phyloP scores from a whole-genome alignment of 2,113 vertebrate genomes.

The Anseranas semipalmata region DNA sequence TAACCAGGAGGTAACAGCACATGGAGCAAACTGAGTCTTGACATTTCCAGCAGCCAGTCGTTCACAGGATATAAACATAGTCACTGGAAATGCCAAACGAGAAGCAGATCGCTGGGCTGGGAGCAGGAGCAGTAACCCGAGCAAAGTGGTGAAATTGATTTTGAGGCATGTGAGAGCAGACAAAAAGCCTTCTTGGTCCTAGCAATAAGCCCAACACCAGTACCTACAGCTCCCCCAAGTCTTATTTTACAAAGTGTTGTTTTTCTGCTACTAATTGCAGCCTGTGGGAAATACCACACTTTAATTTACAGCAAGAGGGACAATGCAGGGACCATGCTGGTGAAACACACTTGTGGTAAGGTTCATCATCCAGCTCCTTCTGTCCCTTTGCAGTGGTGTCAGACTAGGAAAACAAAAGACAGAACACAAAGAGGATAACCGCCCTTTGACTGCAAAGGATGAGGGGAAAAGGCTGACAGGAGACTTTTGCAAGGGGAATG shows the following conservation, averaged over 20 bases:
- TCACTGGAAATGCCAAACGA: background rate
- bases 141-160: background rate
- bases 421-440: background rate
- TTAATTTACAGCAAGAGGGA: conserved; percentile 7
- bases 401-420: background rate
- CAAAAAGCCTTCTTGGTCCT: background rate
- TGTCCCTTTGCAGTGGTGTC: background rate
- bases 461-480: background rate
- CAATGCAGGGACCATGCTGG: background rate
- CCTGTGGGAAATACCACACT: background rate
- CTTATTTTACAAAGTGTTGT: background rate
- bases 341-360: background rate
- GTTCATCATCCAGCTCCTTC: background rate
- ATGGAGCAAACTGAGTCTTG: background rate
- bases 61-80: background rate
- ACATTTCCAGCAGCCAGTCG: background rate
- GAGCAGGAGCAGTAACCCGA: background rate
- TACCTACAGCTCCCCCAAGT: background rate
- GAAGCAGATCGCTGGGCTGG: background rate
- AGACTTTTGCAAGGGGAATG: background rate
- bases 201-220: background rate
- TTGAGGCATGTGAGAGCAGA: background rate
- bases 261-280: background rate
- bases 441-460: background rate
- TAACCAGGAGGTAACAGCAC: background rate